phyloP scores from a whole-genome alignment of 2,797 vertebrate species.

The Crypturellus tataupa region DNA sequence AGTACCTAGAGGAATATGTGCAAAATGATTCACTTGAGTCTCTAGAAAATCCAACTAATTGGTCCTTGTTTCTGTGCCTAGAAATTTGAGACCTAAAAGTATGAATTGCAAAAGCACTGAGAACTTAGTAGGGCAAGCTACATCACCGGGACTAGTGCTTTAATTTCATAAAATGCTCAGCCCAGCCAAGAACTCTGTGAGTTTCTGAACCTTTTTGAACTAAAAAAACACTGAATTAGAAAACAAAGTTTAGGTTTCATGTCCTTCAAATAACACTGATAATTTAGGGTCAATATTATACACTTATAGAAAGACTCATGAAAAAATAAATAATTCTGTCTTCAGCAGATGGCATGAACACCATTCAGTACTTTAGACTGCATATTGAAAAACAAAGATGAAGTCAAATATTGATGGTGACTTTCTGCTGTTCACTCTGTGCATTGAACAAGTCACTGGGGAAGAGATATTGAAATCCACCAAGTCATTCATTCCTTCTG shows the following conservation, averaged over 20 bases:
- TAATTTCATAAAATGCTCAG: not conserved
- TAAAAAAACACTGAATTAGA: not conserved
- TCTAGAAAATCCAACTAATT: not conserved
- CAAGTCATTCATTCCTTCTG: not conserved
- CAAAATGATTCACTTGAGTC: not conserved
- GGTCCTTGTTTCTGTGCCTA: not conserved
- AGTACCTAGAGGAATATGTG: not conserved
- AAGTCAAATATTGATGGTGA: not conserved
- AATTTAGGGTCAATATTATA: not conserved
- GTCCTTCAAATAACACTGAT: not conserved
- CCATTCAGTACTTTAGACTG: not conserved
- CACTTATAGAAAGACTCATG: not conserved
- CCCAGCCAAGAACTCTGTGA: not conserved
- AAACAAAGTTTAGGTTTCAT: not conserved
- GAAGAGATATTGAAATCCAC: not conserved
- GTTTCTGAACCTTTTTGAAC: not conserved
- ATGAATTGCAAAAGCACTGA: not conserved
- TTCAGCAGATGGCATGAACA: not conserved
- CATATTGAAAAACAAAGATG: not conserved
- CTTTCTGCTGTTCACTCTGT: not conserved
- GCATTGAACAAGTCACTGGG: not conserved
- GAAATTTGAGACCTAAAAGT: not conserved
- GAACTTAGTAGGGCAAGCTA: not conserved
- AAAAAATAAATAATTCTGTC: not conserved
- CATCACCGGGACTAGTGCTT: not conserved